Percentiles rank a stretch among this genome's conserved stretches.
Conservation (phyloP, 2,797 vertebrate species). For the Leuciscus waleckii region DNA sequence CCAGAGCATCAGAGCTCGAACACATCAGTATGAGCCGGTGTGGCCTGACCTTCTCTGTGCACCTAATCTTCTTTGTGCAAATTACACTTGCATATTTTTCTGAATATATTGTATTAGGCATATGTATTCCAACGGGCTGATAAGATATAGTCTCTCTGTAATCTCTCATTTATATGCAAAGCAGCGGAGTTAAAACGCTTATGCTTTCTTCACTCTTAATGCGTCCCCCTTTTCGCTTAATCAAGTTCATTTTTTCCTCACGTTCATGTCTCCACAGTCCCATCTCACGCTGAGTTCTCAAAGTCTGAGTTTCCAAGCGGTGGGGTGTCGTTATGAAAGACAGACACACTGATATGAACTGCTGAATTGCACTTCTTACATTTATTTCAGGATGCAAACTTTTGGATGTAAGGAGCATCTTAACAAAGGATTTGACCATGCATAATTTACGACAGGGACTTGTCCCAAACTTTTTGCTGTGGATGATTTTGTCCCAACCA, state of each 20-base stretch:
- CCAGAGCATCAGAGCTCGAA: constrained; percentile 10
- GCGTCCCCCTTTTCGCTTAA: constrained; percentile 77
- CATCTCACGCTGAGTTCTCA: constrained; percentile 41
- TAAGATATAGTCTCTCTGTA: constrained; percentile 84
- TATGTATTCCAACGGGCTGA: constrained; percentile 84
- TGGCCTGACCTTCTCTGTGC: constrained; percentile 78
- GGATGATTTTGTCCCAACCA: background rate
- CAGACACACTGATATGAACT: constrained; percentile 27
- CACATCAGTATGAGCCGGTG: constrained; percentile 11
- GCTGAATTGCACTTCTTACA: constrained; percentile 22
- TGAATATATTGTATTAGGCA: constrained; percentile 89
- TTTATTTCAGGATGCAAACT: constrained; percentile 14
- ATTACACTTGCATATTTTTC: constrained; percentile 83
- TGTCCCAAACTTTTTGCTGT: background rate
- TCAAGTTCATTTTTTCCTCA: constrained; percentile 76
- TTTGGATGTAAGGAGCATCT: background rate
- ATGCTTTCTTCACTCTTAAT: constrained; percentile 84
- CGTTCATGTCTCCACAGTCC: constrained; percentile 48
- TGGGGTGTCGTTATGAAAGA: constrained; percentile 31
- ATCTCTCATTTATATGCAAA: constrained; percentile 93
- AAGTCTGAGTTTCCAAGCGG: constrained; percentile 45
- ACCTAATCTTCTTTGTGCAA: constrained; percentile 87
- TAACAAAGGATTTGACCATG: background rate
- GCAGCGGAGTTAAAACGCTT: constrained; percentile 83
- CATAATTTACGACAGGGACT: background rate